These are phyloP conservation scores for Thalpophila matura DNA, from an alignment of 2,888 invertebrate genomes.

Conservation along the genomic window DNA sequence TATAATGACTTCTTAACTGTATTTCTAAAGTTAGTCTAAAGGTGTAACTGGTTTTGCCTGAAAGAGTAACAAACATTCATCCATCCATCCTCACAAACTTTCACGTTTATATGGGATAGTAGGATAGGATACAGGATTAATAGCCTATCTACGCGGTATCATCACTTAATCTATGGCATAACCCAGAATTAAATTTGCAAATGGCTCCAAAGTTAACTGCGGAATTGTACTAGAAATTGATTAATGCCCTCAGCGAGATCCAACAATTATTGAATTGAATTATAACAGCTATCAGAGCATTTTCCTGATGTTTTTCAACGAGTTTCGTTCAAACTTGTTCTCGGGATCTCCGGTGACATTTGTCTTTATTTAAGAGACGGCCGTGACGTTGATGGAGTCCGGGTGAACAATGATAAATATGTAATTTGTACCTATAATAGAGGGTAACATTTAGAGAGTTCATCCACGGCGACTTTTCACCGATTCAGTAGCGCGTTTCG, in stretches of 20 bases:
- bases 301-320: conserved; percentile 63
- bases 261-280: conserved; percentile 86
- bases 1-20: no score
- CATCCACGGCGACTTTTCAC: no score
- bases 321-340: conserved; percentile 52
- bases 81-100: no score
- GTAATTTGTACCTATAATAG: conserved; percentile 36
- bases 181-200: conserved; percentile 84
- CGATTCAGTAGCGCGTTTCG: no score
- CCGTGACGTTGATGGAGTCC: conserved; percentile 59
- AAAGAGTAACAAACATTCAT: no score
- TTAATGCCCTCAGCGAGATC: conserved; percentile 82
- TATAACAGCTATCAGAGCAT: conserved; percentile 70
- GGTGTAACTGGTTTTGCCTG: no score
- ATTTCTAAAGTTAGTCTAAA: no score
- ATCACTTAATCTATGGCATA: conserved; percentile 64
- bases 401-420: conserved; percentile 61
- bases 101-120: no score
- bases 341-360: conserved; percentile 53
- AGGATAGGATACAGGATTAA: no score
- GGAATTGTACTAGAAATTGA: conserved; percentile 85
- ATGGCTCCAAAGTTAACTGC: conserved; percentile 83
- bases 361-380: conserved; percentile 65
- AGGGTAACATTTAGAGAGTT: background rate
- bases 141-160: conserved; percentile 13